A percentile compares a stretch with the other conserved stretches of the same genome.
phyloP scores from a whole-genome alignment of 2,888 invertebrate genomes.

The Phasia obesa region DNA sequence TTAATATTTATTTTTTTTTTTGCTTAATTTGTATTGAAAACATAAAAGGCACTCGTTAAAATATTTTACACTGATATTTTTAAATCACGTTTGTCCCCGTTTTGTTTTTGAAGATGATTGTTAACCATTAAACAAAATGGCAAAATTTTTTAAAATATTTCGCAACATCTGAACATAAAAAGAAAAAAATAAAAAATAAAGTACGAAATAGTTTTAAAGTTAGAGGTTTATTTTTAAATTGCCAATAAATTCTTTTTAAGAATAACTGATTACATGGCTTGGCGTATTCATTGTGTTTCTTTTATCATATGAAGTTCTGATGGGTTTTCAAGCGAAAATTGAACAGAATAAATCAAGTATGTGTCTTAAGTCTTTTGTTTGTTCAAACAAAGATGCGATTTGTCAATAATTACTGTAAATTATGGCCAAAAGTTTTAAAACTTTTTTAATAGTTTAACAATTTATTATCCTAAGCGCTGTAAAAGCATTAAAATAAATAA shows the following conservation, averaged over 20 bases:
- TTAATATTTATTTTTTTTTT: background rate
- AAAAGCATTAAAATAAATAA: background rate
- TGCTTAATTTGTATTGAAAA: slow-evolving; percentile 1
- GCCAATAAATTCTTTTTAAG: slow-evolving; percentile 26
- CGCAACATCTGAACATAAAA: background rate
- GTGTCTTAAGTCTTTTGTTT: slow-evolving; percentile 53
- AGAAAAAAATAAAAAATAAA: too few species aligned
- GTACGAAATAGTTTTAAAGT: background rate
- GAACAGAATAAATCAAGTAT: slow-evolving; percentile 30
- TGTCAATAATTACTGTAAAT: slow-evolving; percentile 4
- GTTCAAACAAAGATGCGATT: background rate
- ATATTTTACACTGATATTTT: slow-evolving; percentile 34
- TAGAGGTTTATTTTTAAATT: slow-evolving; percentile 31
- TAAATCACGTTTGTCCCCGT: slow-evolving; percentile 67
- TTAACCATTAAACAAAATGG: background rate
- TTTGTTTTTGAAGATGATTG: slow-evolving; percentile 23
- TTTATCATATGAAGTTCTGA: background rate
- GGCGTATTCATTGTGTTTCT: background rate
- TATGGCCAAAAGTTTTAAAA: background rate
- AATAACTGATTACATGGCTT: background rate
- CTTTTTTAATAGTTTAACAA: background rate
- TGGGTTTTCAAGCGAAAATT: background rate
- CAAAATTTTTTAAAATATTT: background rate
- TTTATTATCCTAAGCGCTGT: background rate
- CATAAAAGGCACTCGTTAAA: slow-evolving; percentile 10